phyloP scores from a whole-genome alignment of 2,113 vertebrate species.

The Orientallactaga bullata region DNA sequence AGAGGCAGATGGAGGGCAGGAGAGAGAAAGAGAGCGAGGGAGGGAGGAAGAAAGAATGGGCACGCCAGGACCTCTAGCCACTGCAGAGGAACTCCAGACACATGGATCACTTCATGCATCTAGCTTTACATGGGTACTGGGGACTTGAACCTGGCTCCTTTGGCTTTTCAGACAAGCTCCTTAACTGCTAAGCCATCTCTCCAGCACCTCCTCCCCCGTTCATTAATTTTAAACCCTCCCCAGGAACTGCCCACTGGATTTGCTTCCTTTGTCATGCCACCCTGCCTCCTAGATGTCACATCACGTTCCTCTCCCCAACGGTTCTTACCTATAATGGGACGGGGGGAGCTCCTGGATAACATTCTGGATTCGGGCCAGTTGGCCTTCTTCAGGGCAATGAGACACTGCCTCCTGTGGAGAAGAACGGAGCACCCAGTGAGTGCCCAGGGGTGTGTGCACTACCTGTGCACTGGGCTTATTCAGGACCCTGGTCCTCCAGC shows the following conservation, averaged over 20 bases:
- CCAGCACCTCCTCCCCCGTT: background rate
- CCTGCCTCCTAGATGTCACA: background rate
- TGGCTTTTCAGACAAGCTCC: too few species aligned
- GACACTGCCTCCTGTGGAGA: slow-evolving; percentile 90
- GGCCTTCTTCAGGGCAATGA: slow-evolving; percentile 91
- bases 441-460: background rate
- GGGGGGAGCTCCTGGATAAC: slow-evolving; percentile 95
- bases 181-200: too few species aligned
- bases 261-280: background rate
- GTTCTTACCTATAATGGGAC: slow-evolving; percentile 94
- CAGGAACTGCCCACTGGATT: background rate
- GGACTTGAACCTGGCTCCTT: too few species aligned
- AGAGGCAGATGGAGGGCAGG: too few species aligned
- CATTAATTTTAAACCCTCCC: background rate
- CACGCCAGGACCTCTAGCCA: too few species aligned
- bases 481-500: background rate
- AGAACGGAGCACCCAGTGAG: slow-evolving; percentile 11
- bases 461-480: background rate
- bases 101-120: too few species aligned
- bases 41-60: too few species aligned
- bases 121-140: too few species aligned
- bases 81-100: too few species aligned
- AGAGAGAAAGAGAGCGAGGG: too few species aligned
- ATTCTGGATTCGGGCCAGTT: slow-evolving; percentile 92
- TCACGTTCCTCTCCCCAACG: background rate